Evolutionary conservation across 2,113 vertebrate species (phyloP), one percentile per base, ranked within the genome.

Genomic region (Scophthalmus maximus): DNA sequence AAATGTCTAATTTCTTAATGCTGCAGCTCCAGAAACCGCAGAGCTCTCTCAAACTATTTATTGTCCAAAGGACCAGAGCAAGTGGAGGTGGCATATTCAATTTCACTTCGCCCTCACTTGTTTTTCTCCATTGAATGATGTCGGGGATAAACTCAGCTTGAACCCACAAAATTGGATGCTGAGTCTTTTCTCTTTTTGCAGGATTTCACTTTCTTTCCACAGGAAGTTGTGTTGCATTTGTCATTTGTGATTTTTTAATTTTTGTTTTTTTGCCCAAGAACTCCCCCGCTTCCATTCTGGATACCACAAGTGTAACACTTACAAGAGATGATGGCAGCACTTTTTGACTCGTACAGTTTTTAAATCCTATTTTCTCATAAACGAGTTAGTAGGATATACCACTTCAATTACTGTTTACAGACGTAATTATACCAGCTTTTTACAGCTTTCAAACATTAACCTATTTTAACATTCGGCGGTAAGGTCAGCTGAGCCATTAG

Each of bases 21-120:
- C 52, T 55, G 77, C 60, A 81, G 77, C 77, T 81, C 40, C 67
- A 71, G 86, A 80, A 78, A 88, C 82, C 32, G 18, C 44, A 17
- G 10, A 75, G 59, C 63, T 66, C 57, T 62, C 46, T 20, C 20
- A 3, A 82, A 83, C 53, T 71, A 81, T 89, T 75, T 64, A 69
- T 52, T 42, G 10, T 71, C 25, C 51, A 17, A 79, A 78, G 59
- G 47, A 78, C 17, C 53, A 5, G 36, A 22, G 26, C 51, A 68
- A 75, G 69, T 26, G 30, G 66, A 38, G 14, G 38, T 14, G 4
- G 23, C 46, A 20, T 36, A 14, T 55, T 70, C n/a, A 8, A 14
- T 36, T 53, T 67, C 62, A 20, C 6, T n/a, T 36, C 11, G 34
- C 26, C 50, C 14, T 26, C 2, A 1, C 12, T 78, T 79, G 51